Conservation (phyloP, 2,113 vertebrate genomes). For the Anolis carolinensis region DNA sequence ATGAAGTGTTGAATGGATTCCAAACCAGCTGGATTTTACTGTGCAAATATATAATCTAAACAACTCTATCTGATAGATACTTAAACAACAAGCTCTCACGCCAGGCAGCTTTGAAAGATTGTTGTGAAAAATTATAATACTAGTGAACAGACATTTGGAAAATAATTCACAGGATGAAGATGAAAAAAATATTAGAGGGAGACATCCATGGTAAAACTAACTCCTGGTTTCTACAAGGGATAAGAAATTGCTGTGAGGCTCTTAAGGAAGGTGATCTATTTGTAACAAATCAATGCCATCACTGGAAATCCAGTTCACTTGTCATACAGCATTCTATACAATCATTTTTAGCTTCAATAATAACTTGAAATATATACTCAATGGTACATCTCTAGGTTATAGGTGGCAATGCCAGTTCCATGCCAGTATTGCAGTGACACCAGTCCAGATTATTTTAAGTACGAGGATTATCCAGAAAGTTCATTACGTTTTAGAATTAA, state of each 20-base stretch:
- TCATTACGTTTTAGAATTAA: too few relatives aligned
- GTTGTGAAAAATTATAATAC: conserved; percentile 33
- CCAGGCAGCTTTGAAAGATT: background rate
- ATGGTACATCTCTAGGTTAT: background rate
- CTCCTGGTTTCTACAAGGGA: background rate
- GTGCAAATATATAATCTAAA: conserved; percentile 6
- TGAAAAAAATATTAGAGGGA: background rate
- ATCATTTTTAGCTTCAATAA: background rate
- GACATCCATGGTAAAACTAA: background rate
- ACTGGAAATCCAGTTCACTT: background rate
- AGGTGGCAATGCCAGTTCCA: too few relatives aligned
- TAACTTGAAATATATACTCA: background rate
- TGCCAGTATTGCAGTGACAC: too few relatives aligned
- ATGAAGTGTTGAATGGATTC: conserved; percentile 31
- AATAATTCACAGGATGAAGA: background rate
- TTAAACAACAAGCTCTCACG: background rate
- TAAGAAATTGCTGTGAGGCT: conserved; percentile 5
- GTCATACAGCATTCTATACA: background rate
- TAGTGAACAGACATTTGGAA: background rate
- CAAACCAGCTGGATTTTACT: conserved; percentile 23
- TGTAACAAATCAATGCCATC: background rate
- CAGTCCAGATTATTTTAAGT: too few relatives aligned
- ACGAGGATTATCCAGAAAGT: too few relatives aligned
- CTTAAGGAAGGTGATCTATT: conserved; percentile 8
- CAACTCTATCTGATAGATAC: background rate